phyloP scores from a whole-genome alignment of 2,888 invertebrate genomes.

The Cosmia trapezina region DNA sequence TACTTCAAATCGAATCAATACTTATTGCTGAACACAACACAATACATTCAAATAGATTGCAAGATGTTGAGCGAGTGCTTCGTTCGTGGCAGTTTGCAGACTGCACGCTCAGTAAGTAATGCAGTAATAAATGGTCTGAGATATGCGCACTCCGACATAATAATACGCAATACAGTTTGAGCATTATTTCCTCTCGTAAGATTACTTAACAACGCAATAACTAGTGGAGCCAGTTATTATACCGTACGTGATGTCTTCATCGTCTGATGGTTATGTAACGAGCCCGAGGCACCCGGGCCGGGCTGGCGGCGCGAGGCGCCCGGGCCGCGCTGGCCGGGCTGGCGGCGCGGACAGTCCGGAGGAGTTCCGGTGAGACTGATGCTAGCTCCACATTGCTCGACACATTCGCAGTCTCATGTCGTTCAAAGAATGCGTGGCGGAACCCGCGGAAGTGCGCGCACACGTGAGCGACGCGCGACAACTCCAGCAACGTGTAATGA shows the following conservation, averaged over 20 bases:
- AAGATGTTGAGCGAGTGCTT: background rate
- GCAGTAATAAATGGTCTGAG: background rate
- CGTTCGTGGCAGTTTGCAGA: background rate
- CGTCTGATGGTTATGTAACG: conserved; percentile 17
- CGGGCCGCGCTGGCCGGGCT: no score
- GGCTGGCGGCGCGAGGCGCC: background rate
- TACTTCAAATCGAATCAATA: background rate
- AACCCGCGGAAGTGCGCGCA: background rate
- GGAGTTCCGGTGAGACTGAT: no score
- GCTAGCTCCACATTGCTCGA: background rate
- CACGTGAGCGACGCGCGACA: background rate
- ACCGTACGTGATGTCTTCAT: conserved; percentile 29
- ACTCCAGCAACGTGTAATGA: conserved; percentile 34
- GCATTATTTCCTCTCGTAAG: conserved; percentile 9
- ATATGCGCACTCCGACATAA: conserved; percentile 5
- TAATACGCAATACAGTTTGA: conserved; percentile 18
- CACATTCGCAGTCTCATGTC: background rate
- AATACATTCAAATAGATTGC: no score
- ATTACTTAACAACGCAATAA: conserved; percentile 8
- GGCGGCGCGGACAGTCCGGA: no score
- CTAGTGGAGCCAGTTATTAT: conserved; percentile 26
- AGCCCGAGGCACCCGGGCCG: background rate
- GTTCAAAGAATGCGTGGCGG: background rate
- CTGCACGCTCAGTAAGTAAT: background rate
- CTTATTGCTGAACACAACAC: background rate